These are phyloP conservation scores for Dipodomys spectabilis DNA, from an alignment of 2,113 vertebrate genomes.

Conservation along the genomic window DNA sequence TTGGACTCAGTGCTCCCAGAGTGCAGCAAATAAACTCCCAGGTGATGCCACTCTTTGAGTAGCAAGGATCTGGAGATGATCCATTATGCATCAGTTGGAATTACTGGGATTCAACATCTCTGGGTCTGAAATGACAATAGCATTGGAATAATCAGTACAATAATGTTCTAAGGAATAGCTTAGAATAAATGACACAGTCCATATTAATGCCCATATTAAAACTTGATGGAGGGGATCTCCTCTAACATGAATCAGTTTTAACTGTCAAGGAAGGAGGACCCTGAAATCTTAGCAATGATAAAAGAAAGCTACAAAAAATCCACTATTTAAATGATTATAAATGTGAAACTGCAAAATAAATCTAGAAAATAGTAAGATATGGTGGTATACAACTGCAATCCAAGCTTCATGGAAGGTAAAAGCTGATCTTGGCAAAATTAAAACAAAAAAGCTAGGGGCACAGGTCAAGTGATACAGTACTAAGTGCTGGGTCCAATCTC, in stretches of 20 bases:
- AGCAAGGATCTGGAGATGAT: background rate
- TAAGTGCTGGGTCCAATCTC: background rate
- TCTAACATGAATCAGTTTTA: background rate
- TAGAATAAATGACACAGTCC: background rate
- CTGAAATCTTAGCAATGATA: background rate
- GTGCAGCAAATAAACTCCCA: background rate
- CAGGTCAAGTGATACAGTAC: no score
- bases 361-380: background rate
- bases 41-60: background rate
- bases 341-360: background rate
- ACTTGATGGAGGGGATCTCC: background rate
- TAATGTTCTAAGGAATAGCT: background rate
- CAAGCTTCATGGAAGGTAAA: background rate
- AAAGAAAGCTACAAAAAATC: background rate
- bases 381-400: background rate
- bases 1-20: background rate
- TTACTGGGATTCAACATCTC: background rate
- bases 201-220: background rate
- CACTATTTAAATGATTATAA: slow-evolving; percentile 21
- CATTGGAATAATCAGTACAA: background rate
- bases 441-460: no score
- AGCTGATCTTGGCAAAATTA: background rate
- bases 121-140: background rate
- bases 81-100: background rate
- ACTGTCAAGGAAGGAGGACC: background rate